phyloP scores from a whole-genome alignment of 2,113 vertebrate genomes.

The Nasalis larvatus region DNA sequence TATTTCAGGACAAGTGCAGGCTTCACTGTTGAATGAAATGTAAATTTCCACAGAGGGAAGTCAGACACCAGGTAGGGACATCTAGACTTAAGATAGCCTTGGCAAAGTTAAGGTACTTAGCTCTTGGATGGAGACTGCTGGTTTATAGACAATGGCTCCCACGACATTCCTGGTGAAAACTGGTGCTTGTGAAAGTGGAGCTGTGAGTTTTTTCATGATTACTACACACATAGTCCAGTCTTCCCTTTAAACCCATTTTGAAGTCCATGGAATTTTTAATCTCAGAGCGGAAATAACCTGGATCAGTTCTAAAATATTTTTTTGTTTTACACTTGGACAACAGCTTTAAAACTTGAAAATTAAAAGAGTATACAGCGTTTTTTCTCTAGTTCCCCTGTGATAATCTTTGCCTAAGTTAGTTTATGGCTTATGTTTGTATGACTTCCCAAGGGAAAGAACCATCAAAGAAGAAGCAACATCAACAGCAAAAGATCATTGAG shows the following conservation, averaged over 20 bases:
- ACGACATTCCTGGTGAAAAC: background rate
- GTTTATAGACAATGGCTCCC: background rate
- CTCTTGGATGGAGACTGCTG: background rate
- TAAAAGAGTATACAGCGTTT: background rate
- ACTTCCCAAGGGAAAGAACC: background rate
- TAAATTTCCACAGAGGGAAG: background rate
- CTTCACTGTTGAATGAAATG: too few species aligned
- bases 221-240: background rate
- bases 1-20: background rate
- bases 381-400: background rate
- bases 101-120: background rate
- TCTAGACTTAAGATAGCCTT: too few species aligned
- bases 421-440: background rate
- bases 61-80: background rate
- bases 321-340: background rate
- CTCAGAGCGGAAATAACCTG: background rate
- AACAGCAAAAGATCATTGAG: background rate
- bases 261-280: background rate
- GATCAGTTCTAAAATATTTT: background rate
- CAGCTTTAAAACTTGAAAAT: background rate
- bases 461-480: background rate
- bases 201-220: background rate
- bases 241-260: background rate
- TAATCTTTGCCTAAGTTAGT: background rate
- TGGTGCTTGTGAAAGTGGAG: background rate